A percentile compares a stretch with the other conserved stretches of the same genome.
Conservation (phyloP, 2,888 invertebrate genomes). For the Drosophila pseudotakahashii region DNA sequence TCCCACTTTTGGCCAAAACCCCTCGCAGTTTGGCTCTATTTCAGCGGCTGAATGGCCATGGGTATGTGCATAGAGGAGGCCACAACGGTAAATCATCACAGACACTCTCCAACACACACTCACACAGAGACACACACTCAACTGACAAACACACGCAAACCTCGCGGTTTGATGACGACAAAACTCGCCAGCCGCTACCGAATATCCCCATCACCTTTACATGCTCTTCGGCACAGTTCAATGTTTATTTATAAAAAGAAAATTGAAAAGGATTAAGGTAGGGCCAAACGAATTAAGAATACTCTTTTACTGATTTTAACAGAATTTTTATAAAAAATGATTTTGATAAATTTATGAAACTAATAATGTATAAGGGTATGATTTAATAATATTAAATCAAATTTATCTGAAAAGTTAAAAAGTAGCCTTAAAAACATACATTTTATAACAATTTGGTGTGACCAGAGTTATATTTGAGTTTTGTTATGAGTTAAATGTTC, state of each 20-base stretch:
- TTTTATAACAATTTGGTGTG: neutral
- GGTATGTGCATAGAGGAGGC: slow-evolving; percentile 51
- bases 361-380: no score
- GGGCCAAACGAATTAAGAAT: neutral
- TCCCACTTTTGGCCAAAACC: slow-evolving; percentile 18
- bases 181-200: slow-evolving; percentile 43
- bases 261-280: slow-evolving; percentile 1
- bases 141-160: slow-evolving; percentile 15
- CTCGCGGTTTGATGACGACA: slow-evolving; percentile 63
- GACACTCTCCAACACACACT: slow-evolving; percentile 34
- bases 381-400: no score
- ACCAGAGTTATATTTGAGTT: neutral
- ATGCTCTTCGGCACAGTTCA: slow-evolving; percentile 21
- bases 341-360: no score
- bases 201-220: slow-evolving; percentile 27
- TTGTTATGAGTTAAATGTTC: neutral
- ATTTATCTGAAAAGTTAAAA: no score
- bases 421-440: neutral
- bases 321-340: no score
- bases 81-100: slow-evolving; percentile 75
- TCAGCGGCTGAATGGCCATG: slow-evolving; percentile 16
- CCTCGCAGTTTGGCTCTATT: slow-evolving; percentile 11
- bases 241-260: slow-evolving; percentile 38
- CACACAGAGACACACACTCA: slow-evolving; percentile 5
- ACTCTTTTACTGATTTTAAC: neutral